A percentile compares a stretch with the other conserved stretches of the same genome.
Evolutionary conservation across 2,888 invertebrate species (phyloP).

Genomic region (Pristionchus mayeri): DNA sequence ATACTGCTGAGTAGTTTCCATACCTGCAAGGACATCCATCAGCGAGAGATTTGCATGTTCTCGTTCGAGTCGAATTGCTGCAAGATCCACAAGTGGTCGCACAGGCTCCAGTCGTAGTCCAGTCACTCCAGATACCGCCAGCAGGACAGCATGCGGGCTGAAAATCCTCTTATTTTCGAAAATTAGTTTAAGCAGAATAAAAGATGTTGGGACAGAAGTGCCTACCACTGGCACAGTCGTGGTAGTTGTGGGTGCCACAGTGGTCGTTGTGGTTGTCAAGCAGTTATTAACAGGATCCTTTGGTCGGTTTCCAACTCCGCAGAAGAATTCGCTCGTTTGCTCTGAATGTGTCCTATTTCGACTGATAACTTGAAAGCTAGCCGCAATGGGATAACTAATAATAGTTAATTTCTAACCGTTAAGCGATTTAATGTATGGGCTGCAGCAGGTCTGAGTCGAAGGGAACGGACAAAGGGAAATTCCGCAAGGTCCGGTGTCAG

Average conservation of each 20-base stretch:
- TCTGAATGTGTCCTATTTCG: neutral
- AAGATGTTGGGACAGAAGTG: neutral
- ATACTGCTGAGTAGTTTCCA: too few species aligned
- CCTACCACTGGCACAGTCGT: neutral
- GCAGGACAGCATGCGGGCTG: constrained; percentile 54
- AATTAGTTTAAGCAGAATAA: neutral
- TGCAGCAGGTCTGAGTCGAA: constrained; percentile 58
- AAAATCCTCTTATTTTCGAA: too few species aligned
- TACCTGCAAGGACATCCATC: constrained; percentile 56
- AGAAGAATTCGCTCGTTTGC: neutral
- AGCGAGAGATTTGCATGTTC: constrained; percentile 50
- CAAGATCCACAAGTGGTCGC: constrained; percentile 60
- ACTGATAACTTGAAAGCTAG: neutral
- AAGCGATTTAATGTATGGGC: constrained; percentile 54
- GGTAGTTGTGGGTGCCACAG: neutral
- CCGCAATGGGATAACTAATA: too few species aligned
- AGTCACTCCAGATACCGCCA: constrained; percentile 64
- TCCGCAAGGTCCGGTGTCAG: constrained; percentile 32
- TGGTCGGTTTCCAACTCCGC: neutral
- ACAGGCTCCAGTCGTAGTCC: constrained; percentile 57
- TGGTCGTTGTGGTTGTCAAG: neutral
- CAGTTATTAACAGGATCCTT: neutral
- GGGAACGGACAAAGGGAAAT: constrained; percentile 58
- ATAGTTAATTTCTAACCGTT: constrained; percentile 17
- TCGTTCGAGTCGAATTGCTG: constrained; percentile 51